Base-by-base conservation (phyloP, 2,113 vertebrate genomes). In the Festucalex cinctus region DNA sequence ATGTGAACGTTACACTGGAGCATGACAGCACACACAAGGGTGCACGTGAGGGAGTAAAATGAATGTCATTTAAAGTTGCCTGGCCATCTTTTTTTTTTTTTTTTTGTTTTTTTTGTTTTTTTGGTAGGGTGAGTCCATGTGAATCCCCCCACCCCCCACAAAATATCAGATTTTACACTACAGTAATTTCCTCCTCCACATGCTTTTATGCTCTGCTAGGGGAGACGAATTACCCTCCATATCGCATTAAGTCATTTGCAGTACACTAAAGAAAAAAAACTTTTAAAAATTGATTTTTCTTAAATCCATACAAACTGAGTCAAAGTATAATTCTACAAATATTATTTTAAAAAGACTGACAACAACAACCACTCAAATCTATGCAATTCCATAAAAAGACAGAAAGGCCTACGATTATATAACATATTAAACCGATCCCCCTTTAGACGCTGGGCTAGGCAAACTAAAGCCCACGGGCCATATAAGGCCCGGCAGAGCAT, bases 371-470 rank as follows among this genome's bases (percentile, higher is more conserved):
- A 22, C 39, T 44, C 39, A 62, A 62, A 62, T 17, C 39, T 24
- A 41, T 17, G 6, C 5, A 43, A 62, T 62, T 62, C 13, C 22
- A 9, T 62, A 43, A 62, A 71, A 80, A 74, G 62, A 79, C 70
- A 70, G 24, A 41, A 73, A 77, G 76, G 75, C 66, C 71, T 81
- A 61, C 43, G 54, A 84, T 85, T 88, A 88, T 82, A 87, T 83
- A 88, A 85, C 73, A 82, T 70, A 78, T 86, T 76, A 83, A 87
- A 86, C 69, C 70, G 82, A 84, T 83, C 79, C 80, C 68, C 78
- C 58, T 79, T 86, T 68, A 77, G 83, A 86, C 79, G 80, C 70
- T 78, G 54, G 84, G 81, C 82, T 86, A 83, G 85, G 14, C 12
- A 57, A 57, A 57, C 26, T 19, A 57, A 32, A 57, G 54, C 26